Base-by-base conservation (phyloP, 2,113 vertebrate genomes). In the Nerophis lumbriciformis region DNA sequence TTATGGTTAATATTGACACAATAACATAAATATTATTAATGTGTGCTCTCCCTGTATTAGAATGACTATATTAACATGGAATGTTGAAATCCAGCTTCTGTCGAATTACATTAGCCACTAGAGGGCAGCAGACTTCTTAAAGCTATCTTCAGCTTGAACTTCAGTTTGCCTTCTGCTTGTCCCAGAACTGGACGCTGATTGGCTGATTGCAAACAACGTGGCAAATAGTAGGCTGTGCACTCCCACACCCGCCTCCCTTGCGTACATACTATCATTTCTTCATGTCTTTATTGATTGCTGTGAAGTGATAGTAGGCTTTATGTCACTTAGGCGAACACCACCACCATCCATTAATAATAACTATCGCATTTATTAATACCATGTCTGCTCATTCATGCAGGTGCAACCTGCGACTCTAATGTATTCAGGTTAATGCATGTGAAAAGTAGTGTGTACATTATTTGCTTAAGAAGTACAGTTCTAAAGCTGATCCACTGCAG, bases 401-500 rank as follows among this genome's bases (percentile, higher is more conserved):
- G 42, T 45, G 42, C 42, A 45, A 45, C 4, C 42, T n/a, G n/a
- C n/a, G 42, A 45, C 11, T 45, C 42, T 11, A 11, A 5, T 12
- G 42, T 45, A 45, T 45, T 3, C 6, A 45, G 42, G 42, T 45
- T 45, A 45, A 12, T 45, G 42, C 42, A 8, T 9, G 42, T 11
- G 12, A 45, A 45, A 38, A 8, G 53, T 42, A 3, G 39, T 42
- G 38, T 56, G 15, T 39, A 49, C 48, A 16, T 14, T 8, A 55
- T 39, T 55, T 38, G 8, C 53, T 8, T 16, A 15, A n/a, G 8
- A 56, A 16, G 15, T 39, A 9, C 53, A 15, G 10, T 35, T 10
- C 51, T 59, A 53, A 71, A 73, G 60, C 67, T 69, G 51, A 45
- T 76, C 76, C 73, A 70, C 64, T 65, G 64, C 59, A 68, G 45